Percentiles rank a stretch among this genome's conserved stretches.
Evolutionary conservation across 2,888 invertebrate species (phyloP).

Genomic region (Caenorhabditis sp.): DNA sequence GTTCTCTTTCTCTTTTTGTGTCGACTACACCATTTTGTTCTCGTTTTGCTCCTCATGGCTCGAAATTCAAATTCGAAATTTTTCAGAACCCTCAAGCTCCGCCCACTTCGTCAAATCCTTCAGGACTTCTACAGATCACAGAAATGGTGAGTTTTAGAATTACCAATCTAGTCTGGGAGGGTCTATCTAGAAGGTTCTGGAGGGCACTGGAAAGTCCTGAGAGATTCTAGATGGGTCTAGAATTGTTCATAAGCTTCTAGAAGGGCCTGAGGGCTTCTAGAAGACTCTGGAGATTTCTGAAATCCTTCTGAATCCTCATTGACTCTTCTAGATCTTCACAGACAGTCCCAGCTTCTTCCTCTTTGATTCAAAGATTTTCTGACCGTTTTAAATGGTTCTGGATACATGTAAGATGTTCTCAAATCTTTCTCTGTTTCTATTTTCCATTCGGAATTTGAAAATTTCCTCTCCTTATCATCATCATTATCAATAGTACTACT

Average conservation of each 20-base stretch:
- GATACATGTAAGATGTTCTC: too few species aligned
- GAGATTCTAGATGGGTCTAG: too few species aligned
- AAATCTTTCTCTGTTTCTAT: not conserved
- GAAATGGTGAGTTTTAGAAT: conserved; percentile 17
- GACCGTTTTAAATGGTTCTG: too few species aligned
- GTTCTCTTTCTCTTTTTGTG: conserved; percentile 1
- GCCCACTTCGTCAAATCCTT: not conserved
- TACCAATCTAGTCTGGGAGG: not conserved
- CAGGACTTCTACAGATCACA: not conserved
- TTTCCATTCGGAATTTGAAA: not conserved
- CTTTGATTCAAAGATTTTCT: too few species aligned
- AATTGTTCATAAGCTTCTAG: too few species aligned
- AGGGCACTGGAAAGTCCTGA: too few species aligned
- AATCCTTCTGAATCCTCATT: too few species aligned
- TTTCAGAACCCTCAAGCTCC: conserved; percentile 15
- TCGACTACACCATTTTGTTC: not conserved
- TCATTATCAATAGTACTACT: conserved; percentile 10
- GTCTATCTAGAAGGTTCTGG: too few species aligned
- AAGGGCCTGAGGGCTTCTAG: too few species aligned
- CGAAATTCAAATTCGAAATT: not conserved
- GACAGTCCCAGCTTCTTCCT: too few species aligned
- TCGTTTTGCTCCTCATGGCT: not conserved
- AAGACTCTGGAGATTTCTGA: too few species aligned
- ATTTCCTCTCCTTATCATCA: not conserved
- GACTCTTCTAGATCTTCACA: not conserved